A percentile compares a stretch with the other conserved stretches of the same genome.
Conservation (phyloP, 2,113 vertebrate species). For the Salvelinus sp. region DNA sequence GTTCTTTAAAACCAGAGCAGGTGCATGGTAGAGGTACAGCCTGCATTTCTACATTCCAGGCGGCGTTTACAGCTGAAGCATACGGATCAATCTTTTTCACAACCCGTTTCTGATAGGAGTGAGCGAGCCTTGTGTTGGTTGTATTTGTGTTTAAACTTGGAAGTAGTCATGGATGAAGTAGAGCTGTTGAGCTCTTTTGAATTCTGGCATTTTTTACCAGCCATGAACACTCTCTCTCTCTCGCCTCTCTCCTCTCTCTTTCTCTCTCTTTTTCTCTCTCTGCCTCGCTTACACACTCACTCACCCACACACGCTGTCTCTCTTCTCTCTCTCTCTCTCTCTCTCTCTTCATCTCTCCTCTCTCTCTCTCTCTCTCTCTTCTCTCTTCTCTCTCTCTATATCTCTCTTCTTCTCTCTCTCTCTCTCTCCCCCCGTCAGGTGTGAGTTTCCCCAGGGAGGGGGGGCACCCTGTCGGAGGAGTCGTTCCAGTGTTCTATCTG, state of each 20-base stretch:
- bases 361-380: neutral
- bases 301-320: neutral
- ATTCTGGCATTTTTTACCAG: neutral
- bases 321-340: neutral
- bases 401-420: neutral
- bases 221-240: neutral
- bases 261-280: neutral
- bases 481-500: constrained; percentile 90
- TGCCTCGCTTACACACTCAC: neutral
- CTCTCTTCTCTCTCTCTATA: neutral
- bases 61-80: constrained; percentile 11
- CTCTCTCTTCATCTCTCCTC: neutral
- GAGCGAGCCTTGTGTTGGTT: neutral
- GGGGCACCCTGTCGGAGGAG: constrained; percentile 72
- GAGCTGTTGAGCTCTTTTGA: neutral
- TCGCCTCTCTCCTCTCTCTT: neutral
- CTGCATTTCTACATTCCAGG: constrained; percentile 63
- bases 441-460: constrained; percentile 36
- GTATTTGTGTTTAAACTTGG: neutral
- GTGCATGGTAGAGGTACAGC: constrained; percentile 19
- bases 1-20: constrained; percentile 12
- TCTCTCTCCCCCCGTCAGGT: neutral
- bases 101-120: constrained; percentile 9
- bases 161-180: too few species aligned
- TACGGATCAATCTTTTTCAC: neutral